These are phyloP conservation scores for Lontra canadensis DNA, from an alignment of 2,113 vertebrate species.

Conservation along the genomic window DNA sequence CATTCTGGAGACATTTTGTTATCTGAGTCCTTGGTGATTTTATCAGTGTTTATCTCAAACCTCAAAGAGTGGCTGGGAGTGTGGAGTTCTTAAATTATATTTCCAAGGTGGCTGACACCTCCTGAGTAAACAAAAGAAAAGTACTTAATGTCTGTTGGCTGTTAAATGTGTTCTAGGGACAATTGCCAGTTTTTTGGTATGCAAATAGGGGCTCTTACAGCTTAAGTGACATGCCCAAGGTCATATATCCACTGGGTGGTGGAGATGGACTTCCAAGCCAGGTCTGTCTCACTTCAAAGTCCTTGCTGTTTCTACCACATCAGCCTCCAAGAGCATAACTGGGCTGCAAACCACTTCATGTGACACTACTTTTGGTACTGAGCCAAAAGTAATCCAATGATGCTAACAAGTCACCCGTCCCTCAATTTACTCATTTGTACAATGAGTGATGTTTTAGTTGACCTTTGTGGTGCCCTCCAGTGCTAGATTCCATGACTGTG, in stretches of 20 bases:
- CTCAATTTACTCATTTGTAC: background rate
- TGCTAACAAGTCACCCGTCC: background rate
- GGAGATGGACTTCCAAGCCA: background rate
- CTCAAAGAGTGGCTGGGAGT: background rate
- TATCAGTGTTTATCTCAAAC: background rate
- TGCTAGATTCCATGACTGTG: background rate
- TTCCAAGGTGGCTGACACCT: background rate
- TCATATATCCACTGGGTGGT: background rate
- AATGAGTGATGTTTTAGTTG: background rate
- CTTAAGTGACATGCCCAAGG: background rate
- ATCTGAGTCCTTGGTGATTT: background rate
- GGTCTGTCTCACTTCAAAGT: background rate
- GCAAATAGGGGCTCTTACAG: background rate
- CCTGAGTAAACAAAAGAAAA: background rate
- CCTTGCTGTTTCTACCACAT: background rate
- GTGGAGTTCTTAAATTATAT: background rate
- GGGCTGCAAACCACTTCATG: background rate
- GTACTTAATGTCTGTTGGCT: background rate
- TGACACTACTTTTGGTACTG: background rate
- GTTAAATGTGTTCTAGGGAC: background rate
- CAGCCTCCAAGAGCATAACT: background rate
- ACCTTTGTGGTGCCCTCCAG: background rate
- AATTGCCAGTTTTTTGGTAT: background rate
- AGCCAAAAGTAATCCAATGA: background rate
- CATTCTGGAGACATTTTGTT: background rate